Evolutionary conservation across 1,140 invertebrate genomes (phyloP), one percentile per base, ranked within the genome.

Genomic region (Rhyzopertha dominica): DNA sequence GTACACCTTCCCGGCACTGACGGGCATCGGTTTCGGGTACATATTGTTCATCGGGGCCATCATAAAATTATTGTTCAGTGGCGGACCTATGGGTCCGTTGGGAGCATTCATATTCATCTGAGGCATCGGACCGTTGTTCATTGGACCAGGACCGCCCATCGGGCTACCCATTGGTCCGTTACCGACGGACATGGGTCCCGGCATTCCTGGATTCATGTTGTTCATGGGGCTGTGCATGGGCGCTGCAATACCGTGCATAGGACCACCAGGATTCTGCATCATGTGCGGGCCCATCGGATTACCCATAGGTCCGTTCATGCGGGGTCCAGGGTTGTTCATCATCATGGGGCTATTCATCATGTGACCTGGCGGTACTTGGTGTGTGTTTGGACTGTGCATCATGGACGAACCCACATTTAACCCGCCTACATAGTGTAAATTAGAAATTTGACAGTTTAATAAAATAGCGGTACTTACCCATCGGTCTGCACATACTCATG

Each of bases 1-100:
- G 74, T 97, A 97, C 29, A 92, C 85, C 76, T 91, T 92, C 24
- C 87, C 88, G 28, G 87, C 85, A 68, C 85, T 87, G 34, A 92
- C 87, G 56, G 88, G 85, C 86, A 92, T 89, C 17, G 87, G 85
- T 59, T 78, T 78, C 5, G 74, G 72, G 30, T 76, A 78, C 72
- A 78, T 76, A 16, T 74, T 76, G 73, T 80, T 80, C 44, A 76
- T 73, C 51, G 77, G 78, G 36, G 72, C 73, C 64, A 76, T 75
- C 51, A 63, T 77, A 63, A 69, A 75, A 68, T 46, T 75, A 63
- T 70, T 77, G 64, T 55, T 74, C 72, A 67, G 66, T 10, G 72
- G 71, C 16, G 60, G 56, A 39, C 59, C 59, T 46, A 60, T 62
- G 1, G 62, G 61, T 40, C 59, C 61, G 48, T 68, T 66, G n/a